A percentile compares a stretch with the other conserved stretches of the same genome.
phyloP scores from a whole-genome alignment of 2,797 vertebrate genomes.

The Syndactyla subalaris region DNA sequence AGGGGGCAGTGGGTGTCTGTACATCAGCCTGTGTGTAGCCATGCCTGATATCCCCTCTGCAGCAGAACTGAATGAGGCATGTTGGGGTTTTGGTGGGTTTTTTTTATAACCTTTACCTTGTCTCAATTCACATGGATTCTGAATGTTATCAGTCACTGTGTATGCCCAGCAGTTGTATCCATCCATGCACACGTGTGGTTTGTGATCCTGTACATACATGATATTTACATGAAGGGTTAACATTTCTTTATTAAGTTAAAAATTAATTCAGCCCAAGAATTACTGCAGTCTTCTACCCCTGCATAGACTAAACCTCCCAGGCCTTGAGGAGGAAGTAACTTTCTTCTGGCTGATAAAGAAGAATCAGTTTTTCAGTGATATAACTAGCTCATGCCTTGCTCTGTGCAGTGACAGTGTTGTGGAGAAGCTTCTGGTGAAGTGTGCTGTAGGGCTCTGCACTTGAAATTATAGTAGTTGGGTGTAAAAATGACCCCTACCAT shows the following conservation, averaged over 20 bases:
- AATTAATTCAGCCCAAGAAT: background rate
- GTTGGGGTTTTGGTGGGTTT: background rate
- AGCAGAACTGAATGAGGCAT: background rate
- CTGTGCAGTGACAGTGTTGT: background rate
- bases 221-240: background rate
- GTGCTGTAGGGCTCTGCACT: background rate
- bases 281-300: background rate
- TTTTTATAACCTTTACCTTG: background rate
- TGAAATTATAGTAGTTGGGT: background rate
- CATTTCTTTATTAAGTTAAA: background rate
- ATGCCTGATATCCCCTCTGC: background rate
- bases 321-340: background rate
- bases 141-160: background rate
- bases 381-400: background rate
- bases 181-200: fast-evolving
- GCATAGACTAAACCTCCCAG: background rate
- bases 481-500: background rate
- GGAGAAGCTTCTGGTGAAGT: background rate
- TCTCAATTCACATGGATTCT: background rate
- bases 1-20: background rate
- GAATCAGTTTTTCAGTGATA: background rate
- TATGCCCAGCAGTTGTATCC: background rate
- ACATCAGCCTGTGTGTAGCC: background rate
- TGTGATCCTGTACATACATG: background rate
- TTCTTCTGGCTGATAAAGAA: background rate